These are phyloP conservation scores for Conus canariensis DNA, from an alignment of 2,888 invertebrate genomes.

Conservation along the genomic window DNA sequence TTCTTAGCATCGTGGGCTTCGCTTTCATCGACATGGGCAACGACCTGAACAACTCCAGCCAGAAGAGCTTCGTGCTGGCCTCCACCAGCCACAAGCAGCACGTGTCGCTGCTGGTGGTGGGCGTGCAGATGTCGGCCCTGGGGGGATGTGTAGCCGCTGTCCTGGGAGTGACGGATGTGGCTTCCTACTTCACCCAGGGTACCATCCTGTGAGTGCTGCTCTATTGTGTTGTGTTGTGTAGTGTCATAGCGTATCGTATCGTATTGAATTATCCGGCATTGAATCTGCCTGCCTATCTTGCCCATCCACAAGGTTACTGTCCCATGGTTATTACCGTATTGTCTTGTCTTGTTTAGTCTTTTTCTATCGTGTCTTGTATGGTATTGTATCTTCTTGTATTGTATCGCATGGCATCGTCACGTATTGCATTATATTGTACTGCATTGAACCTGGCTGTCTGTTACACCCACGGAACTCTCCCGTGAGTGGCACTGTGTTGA, in stretches of 20 bases:
- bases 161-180: background rate
- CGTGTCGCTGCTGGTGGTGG: slow-evolving; percentile 37
- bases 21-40: slow-evolving; percentile 31
- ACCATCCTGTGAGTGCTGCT: background rate
- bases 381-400: no score
- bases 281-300: no score
- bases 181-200: background rate
- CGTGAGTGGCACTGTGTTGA: background rate
- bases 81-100: background rate
- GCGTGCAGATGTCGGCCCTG: slow-evolving; percentile 31
- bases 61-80: slow-evolving; percentile 29
- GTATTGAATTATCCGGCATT: no score
- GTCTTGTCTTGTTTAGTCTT: no score
- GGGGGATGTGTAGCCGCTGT: slow-evolving; percentile 31
- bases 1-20: slow-evolving; percentile 27
- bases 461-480: no score
- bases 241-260: no score
- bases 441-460: no score
- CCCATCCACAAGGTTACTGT: no score
- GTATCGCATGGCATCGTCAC: no score
- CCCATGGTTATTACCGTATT: no score
- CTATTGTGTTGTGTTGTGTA: background rate
- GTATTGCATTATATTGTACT: no score
- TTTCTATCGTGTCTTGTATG: no score
- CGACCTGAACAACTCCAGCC: slow-evolving; percentile 34